Conservation (phyloP, 53 echinoderm and acorn worm genomes). For the Paracentrotus lividus region DNA sequence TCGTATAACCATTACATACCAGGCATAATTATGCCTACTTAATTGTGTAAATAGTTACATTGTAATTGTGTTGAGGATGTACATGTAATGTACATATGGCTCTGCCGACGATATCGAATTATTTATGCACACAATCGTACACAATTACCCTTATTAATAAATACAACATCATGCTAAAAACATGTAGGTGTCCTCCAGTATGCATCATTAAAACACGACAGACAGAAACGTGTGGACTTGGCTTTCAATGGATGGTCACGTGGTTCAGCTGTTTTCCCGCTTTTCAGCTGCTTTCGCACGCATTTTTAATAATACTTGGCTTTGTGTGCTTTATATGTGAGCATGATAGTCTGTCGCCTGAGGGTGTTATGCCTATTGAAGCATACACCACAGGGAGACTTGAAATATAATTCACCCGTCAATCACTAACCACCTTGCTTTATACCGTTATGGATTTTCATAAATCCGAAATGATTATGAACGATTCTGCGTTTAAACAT, state of each 20-base stretch:
- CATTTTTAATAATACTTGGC: background rate
- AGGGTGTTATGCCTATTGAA: background rate
- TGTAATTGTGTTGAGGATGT: too few species aligned
- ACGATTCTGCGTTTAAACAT: background rate
- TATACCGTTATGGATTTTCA: background rate
- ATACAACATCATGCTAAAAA: too few species aligned
- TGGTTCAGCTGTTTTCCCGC: too few species aligned
- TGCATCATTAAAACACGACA: background rate
- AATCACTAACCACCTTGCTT: background rate
- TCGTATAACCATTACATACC: too few species aligned
- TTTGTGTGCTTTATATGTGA: background rate
- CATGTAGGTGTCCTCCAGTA: background rate
- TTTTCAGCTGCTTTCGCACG: background rate
- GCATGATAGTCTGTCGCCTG: background rate
- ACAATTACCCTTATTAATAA: too few species aligned
- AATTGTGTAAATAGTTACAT: too few species aligned
- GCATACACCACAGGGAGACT: background rate
- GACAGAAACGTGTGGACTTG: background rate
- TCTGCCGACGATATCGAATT: too few species aligned
- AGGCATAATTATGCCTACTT: too few species aligned
- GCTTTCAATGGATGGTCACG: background rate
- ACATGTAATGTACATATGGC: too few species aligned
- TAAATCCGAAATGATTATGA: background rate
- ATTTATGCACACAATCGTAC: too few species aligned
- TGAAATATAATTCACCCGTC: conserved; percentile 6